phyloP scores from a whole-genome alignment of 2,888 invertebrate genomes.

The Nomada fabriciana region DNA sequence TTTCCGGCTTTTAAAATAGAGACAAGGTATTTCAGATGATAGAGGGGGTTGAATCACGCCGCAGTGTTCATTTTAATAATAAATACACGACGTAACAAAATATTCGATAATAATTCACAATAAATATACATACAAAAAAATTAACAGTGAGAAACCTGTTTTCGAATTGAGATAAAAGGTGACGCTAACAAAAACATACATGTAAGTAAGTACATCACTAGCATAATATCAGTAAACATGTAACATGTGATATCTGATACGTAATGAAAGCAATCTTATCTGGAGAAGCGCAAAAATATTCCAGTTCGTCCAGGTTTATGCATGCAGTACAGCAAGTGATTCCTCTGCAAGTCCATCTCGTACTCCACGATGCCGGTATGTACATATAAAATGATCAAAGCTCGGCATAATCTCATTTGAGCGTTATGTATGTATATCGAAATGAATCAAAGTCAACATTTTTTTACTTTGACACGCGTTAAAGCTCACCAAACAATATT shows the following conservation, averaged over 20 bases:
- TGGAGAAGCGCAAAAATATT: conserved; percentile 30
- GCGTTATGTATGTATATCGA: too few species aligned
- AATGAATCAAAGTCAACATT: too few species aligned
- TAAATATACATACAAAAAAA: too few species aligned
- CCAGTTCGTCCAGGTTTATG: background rate
- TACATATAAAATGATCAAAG: background rate
- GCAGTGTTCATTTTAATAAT: background rate
- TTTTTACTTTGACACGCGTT: too few species aligned
- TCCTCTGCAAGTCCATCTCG: background rate
- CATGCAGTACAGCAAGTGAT: conserved; percentile 4
- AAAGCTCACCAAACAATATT: too few species aligned
- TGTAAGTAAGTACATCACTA: background rate
- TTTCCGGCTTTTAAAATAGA: too few species aligned
- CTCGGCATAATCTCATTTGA: background rate
- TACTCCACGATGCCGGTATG: conserved; percentile 45
- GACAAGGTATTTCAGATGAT: too few species aligned
- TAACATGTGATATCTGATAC: conserved; percentile 30
- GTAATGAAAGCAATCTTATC: conserved; percentile 43
- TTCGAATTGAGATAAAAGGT: too few species aligned
- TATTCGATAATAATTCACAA: background rate
- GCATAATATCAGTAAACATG: conserved; percentile 9
- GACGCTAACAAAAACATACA: background rate
- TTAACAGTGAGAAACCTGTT: too few species aligned
- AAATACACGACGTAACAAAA: background rate
- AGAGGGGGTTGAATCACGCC: too few species aligned